Conservation (phyloP, 2,797 vertebrate species). For the Bucorvus abyssinicus region DNA sequence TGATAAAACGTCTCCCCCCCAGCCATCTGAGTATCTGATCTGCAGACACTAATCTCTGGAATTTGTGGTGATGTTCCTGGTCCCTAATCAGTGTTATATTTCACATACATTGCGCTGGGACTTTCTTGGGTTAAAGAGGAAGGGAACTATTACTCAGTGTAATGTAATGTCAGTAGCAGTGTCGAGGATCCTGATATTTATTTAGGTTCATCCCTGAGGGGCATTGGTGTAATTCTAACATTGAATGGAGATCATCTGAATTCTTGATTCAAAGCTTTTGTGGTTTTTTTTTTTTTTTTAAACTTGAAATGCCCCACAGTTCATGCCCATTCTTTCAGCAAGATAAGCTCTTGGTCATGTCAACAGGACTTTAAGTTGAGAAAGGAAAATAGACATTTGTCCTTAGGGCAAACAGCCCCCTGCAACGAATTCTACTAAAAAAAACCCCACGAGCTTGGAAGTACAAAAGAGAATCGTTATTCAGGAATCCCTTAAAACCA, state of each 20-base stretch:
- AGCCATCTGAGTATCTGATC: constrained; percentile 45
- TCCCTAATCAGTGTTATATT: constrained; percentile 38
- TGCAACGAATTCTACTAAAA: background rate
- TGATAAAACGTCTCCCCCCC: background rate
- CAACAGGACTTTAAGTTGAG: background rate
- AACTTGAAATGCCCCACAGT: background rate
- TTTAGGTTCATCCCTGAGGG: constrained; percentile 14
- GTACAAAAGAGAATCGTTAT: constrained; percentile 55
- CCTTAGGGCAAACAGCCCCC: background rate
- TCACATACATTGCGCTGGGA: background rate
- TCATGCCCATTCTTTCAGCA: background rate
- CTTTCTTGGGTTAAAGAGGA: background rate
- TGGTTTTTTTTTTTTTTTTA: background rate
- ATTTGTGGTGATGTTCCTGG: constrained; percentile 51
- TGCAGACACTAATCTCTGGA: constrained; percentile 60
- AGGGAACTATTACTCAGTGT: background rate
- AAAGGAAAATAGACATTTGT: background rate
- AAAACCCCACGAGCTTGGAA: constrained; percentile 57
- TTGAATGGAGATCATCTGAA: constrained; percentile 19
- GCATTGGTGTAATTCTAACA: constrained; percentile 11
- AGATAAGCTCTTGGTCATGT: background rate
- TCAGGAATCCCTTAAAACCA: constrained; percentile 59
- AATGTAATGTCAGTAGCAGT: background rate
- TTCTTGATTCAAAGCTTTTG: constrained; percentile 54
- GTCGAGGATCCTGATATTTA: background rate